Conservation (phyloP, 2,888 invertebrate species). For the Mimas tiliae region DNA sequence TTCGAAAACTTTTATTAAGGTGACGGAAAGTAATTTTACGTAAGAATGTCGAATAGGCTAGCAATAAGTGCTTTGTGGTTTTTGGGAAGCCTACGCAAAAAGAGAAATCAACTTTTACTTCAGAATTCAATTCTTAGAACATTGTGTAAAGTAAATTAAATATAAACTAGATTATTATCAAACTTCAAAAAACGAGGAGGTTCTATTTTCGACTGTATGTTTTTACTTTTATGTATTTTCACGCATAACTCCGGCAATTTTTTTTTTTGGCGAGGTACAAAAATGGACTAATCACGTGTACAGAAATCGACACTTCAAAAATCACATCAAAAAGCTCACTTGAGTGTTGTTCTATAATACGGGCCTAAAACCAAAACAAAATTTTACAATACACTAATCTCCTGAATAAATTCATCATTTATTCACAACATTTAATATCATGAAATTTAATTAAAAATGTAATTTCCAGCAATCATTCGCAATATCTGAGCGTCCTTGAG, state of each 20-base stretch:
- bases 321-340: too few relatives aligned
- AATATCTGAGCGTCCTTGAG: slow-evolving; percentile 3
- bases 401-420: background rate
- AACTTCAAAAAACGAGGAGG: too few relatives aligned
- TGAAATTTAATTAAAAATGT: background rate
- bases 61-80: background rate
- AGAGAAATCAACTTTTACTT: background rate
- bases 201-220: too few relatives aligned
- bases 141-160: too few relatives aligned
- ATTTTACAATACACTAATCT: background rate
- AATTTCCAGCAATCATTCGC: background rate
- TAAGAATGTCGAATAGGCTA: background rate
- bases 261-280: too few relatives aligned
- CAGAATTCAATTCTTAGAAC: background rate
- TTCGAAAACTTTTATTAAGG: background rate
- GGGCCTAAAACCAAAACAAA: too few relatives aligned
- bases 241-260: too few relatives aligned
- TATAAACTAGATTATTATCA: too few relatives aligned
- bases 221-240: too few relatives aligned
- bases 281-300: too few relatives aligned
- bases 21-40: background rate
- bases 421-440: background rate
- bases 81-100: background rate
- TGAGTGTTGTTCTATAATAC: too few relatives aligned
- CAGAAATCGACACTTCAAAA: too few relatives aligned